Base-by-base conservation (phyloP, 2,888 invertebrate genomes). In the Epistrophella euchroma region DNA sequence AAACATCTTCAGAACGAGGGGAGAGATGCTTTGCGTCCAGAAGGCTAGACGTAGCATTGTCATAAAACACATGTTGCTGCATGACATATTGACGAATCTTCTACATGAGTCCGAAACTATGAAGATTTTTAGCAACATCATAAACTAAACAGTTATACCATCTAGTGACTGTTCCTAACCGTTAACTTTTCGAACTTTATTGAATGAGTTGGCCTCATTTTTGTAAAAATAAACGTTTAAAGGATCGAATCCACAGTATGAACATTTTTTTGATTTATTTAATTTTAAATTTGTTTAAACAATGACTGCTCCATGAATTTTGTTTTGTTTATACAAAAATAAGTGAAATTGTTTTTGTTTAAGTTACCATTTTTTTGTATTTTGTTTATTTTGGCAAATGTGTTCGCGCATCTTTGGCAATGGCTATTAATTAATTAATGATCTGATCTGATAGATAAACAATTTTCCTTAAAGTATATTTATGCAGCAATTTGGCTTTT, bases 381-480 rank as follows among this genome's bases (percentile, higher is more conserved):
- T n/a, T 9, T 32, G 32, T 62, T 62, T 62, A 60, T 60, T 43
- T 62, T 25, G 22, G 43, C 60, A 40, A 62, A 43, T 40, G 40
- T 62, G 40, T 62, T 62, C 40, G 22, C 17, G 7, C 25, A 62
- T 62, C 25, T 60, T 60, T 25, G 7, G 25, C 40, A 62, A 43
- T 25, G 40, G 37, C 60, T 60, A 22, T 62, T 55, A 55, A 55
- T 62, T 62, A 62, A 62, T 62, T 62, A 62, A 62, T 40, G 60
- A 62, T 22, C 40, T 32, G 28, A 32, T 55, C 25, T 25, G 60
- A 22, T 22, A 62, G 40, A 43, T 62, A 62, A 62, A 62, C 40
- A 62, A 62, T n/a, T 62, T 43, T 43, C n/a, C 10, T 5, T 43
- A 2, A 62, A 62, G 60, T 62, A 43, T 62, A 62, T 62, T 62